phyloP scores from a whole-genome alignment of 2,113 vertebrate species.

The Bettongia penicillata region DNA sequence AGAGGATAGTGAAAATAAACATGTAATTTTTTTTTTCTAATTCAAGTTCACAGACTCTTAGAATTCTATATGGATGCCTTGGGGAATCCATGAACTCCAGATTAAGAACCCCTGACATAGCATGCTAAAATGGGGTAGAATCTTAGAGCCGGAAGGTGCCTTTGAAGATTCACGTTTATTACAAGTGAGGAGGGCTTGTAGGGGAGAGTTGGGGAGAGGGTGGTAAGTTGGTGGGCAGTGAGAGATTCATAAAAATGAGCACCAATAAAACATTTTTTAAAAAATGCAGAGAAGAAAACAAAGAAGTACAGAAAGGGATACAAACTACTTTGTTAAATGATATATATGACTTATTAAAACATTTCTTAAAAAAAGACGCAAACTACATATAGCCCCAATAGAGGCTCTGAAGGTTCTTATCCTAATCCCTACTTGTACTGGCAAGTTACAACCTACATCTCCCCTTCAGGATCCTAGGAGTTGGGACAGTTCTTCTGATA shows the following conservation, averaged over 20 bases:
- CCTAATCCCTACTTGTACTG: not conserved
- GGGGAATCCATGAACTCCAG: not conserved
- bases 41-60: not conserved
- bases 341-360: not conserved
- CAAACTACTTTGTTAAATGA: not conserved
- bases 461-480: not conserved
- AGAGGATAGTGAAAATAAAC: not conserved
- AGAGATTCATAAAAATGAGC: no score
- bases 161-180: not conserved
- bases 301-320: not conserved
- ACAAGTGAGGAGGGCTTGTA: not conserved
- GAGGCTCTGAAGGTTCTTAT: not conserved
- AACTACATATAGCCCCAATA: not conserved
- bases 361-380: not conserved
- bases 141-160: not conserved
- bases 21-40: not conserved
- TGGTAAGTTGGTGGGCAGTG: not conserved
- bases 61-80: not conserved
- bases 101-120: not conserved
- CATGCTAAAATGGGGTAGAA: not conserved
- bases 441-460: not conserved
- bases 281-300: not conserved
- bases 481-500: not conserved
- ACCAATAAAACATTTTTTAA: no score
- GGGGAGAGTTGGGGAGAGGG: not conserved